Base-by-base conservation (phyloP, 2,113 vertebrate genomes). In the Pongo pygmaeus region DNA sequence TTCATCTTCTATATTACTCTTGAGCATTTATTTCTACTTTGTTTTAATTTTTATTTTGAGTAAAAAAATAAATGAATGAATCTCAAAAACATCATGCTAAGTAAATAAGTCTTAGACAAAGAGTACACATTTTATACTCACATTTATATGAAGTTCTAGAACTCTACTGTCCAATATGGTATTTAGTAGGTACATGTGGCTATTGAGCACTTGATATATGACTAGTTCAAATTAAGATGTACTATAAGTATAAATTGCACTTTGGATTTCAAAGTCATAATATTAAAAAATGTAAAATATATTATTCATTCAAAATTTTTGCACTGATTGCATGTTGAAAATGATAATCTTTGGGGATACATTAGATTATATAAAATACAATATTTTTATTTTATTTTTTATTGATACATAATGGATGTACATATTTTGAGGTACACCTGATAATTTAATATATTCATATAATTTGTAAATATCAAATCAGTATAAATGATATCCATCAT, bases 51-150 rank as follows among this genome's bases (percentile, higher is more conserved):
- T 64, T 32, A 4, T 69, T 79, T 90, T 93, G 69, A 64, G 48
- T 96, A 78, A 61, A 84, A 43, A 30, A 57, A 90, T 30, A 4
- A 14, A 78, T 93, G 50, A 96, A 93, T 25, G 69, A 79, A 93
- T 96, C 18, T 89, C 77, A 88, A 81, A 77, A 93, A 69, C 25
- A 93, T 84, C 52, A 90, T 69, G 61, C 55, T 75, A 48, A 89
- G 48, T 84, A 69, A 84, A 89, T 48, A 67, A 40, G 59, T 25
- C 57, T 69, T 93, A 57, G 46, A 80, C 83, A 81, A 81, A 92
- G 18, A 9, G 38, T 46, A 89, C 4, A 14, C 74, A 88, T 75
- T 67, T 80, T 89, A 67, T 80, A 5, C 85, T 89, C 48, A 35
- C 12, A 83, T 46, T 87, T 87, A 86, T 83, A 88, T 75, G 78